phyloP scores from a whole-genome alignment of 2,113 vertebrate genomes.

The Peromyscus californicus region DNA sequence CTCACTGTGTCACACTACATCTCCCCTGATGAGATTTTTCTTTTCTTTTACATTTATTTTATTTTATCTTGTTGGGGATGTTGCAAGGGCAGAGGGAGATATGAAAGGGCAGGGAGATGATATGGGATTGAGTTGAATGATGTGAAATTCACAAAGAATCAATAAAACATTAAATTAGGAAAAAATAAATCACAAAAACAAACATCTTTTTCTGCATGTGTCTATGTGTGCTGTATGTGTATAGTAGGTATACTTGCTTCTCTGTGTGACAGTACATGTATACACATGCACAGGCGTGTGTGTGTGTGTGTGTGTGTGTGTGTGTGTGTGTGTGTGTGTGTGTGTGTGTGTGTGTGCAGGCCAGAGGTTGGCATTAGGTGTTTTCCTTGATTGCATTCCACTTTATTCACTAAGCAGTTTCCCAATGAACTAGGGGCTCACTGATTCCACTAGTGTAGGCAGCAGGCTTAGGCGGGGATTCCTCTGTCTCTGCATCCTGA shows the following conservation, averaged over 20 bases:
- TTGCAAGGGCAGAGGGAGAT: background rate
- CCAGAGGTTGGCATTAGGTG: background rate
- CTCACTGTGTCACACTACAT: background rate
- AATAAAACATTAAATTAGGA: background rate
- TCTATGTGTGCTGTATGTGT: background rate
- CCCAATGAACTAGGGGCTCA: background rate
- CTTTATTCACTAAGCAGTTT: background rate
- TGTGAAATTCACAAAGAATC: background rate
- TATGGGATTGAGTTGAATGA: background rate
- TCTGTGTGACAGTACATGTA: background rate
- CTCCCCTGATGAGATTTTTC: background rate
- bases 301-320: background rate
- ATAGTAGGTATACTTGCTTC: background rate
- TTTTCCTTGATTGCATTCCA: background rate
- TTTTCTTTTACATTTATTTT: background rate
- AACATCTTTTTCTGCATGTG: background rate
- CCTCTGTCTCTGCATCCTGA: background rate
- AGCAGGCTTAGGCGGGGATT: background rate
- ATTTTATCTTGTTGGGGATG: background rate
- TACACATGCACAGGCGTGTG: background rate
- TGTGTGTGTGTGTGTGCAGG: background rate
- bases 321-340: background rate
- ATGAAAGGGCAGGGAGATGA: background rate
- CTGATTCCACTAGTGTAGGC: background rate
- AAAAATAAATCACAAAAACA: background rate